Base-by-base conservation (phyloP, 2,113 vertebrate species). In the Aplodontia rufa region DNA sequence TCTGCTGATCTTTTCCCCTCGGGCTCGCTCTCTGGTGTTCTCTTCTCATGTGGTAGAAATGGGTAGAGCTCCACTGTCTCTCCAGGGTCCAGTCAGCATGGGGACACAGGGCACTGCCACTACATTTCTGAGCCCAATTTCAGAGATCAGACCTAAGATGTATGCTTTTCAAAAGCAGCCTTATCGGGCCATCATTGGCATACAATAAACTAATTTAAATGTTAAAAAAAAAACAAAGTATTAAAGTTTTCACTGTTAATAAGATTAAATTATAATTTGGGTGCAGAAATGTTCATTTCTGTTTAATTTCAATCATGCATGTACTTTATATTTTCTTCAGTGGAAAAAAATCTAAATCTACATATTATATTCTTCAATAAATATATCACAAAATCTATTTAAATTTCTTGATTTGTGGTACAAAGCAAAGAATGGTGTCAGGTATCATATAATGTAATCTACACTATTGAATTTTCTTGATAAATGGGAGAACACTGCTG, bases 181-280 rank as follows among this genome's bases (percentile, higher is more conserved):
- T 58, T 82, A 8, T 6, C 51, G 83, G 91, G 68, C 53, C 37
- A 8, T 72, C 82, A 72, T 37, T 87, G 93, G 28, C 58, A 19
- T 71, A 42, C 40, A 91, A 58, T 86, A 86, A 88, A 89, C 72
- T 71, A 53, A 83, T 83, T 92, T 83, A 55, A 91, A 5, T 24
- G 3, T 28, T n/a, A n/a, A n/a, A n/a, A n/a, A n/a, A n/a, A n/a
- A n/a, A n/a, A n/a, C 98, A 98, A 81, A 96, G 88, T 89, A 98
- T 97, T 98, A 97, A 98, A 98, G 95, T 98, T 98, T 98, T 95
- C 81, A 96, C 90, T 98, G 97, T 98, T 98, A 98, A 98, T 98
- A 98, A 98, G 97, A 98, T 98, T 98, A 98, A 98, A 96, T 98
- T 97, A 97, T 97, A 97, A 98, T 97, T 97, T 24, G 60, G 94